Conservation (phyloP, 2,888 invertebrate genomes). For the Tenthredo amoena region DNA sequence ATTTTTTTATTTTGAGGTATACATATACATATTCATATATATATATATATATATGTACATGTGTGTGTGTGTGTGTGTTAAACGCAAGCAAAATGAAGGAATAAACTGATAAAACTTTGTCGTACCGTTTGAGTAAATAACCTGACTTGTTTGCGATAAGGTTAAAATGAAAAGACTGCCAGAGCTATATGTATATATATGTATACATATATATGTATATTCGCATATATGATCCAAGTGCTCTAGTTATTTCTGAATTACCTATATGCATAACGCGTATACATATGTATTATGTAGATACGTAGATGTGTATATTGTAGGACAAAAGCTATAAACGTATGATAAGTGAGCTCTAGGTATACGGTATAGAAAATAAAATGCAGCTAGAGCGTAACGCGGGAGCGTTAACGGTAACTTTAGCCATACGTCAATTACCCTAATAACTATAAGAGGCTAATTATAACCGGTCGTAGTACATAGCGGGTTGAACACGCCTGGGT, state of each 20-base stretch:
- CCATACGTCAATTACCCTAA: conserved; percentile 49
- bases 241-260: background rate
- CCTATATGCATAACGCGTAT: background rate
- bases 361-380: conserved; percentile 31
- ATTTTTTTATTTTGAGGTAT: too few relatives aligned
- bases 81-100: background rate
- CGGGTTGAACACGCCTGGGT: conserved; percentile 21
- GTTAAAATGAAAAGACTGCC: background rate
- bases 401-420: conserved; percentile 38
- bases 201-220: background rate
- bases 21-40: too few relatives aligned
- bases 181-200: background rate
- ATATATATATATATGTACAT: background rate
- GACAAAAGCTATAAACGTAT: background rate
- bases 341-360: background rate
- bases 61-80: background rate
- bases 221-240: background rate
- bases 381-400: conserved; percentile 26
- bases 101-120: conserved; percentile 2
- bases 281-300: too few relatives aligned
- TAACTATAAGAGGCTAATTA: conserved; percentile 45
- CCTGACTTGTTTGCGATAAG: background rate
- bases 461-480: conserved; percentile 20
- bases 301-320: background rate
- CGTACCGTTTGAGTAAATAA: background rate